Percentiles rank a stretch among this genome's conserved stretches.
Conservation (phyloP, 2,113 vertebrate species). For the Okapia johnstoni region DNA sequence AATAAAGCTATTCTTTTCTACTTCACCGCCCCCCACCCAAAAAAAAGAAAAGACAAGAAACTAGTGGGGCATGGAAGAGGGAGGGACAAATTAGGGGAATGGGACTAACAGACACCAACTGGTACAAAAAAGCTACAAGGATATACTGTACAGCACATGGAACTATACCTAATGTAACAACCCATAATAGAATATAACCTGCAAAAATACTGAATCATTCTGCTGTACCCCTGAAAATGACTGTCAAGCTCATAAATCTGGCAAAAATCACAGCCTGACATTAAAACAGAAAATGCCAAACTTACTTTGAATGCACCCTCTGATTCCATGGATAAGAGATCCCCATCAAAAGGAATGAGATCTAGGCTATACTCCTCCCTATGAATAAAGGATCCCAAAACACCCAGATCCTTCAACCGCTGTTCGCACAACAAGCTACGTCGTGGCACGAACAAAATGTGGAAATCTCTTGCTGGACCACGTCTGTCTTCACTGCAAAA, state of each 20-base stretch:
- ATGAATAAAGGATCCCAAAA: constrained; percentile 91
- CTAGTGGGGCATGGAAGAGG: not conserved
- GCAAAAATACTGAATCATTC: not conserved
- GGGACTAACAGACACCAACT: not conserved
- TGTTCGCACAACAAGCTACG: constrained; percentile 96
- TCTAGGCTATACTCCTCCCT: constrained; percentile 96
- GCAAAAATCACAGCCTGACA: not conserved
- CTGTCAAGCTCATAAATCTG: not conserved
- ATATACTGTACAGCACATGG: not conserved
- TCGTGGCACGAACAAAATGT: constrained; percentile 96
- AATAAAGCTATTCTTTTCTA: not conserved
- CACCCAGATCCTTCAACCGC: constrained; percentile 93
- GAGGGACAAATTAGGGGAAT: not conserved
- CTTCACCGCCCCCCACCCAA: not conserved
- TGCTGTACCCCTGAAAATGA: not conserved
- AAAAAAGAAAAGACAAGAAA: not conserved
- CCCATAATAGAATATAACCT: not conserved
- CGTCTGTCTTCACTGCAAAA: constrained; percentile 91
- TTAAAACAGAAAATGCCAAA: rapidly evolving
- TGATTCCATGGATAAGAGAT: constrained; percentile 97
- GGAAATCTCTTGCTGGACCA: constrained; percentile 89
- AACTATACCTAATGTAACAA: not conserved
- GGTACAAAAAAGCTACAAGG: not conserved
- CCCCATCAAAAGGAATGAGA: constrained; percentile 95
- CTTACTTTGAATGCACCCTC: constrained; percentile 93